Percentiles rank a stretch among this genome's conserved stretches.
These are phyloP conservation scores for Bradypodion ventrale DNA, from an alignment of 2,797 vertebrate genomes.

Conservation along the genomic window DNA sequence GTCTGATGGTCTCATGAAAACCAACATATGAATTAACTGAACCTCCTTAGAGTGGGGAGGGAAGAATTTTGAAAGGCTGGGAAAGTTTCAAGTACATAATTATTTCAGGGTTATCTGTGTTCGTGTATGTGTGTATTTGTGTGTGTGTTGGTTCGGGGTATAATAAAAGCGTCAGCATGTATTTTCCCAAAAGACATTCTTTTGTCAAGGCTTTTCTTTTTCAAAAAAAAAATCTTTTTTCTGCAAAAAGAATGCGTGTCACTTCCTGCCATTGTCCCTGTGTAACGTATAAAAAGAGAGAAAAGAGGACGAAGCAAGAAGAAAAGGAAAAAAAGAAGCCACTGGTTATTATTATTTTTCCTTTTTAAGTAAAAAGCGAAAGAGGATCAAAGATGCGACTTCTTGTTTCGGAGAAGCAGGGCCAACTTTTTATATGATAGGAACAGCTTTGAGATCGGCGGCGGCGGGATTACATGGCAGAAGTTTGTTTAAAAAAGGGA, in stretches of 20 bases:
- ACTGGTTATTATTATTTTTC: constrained; percentile 53
- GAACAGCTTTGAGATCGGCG: constrained; percentile 83
- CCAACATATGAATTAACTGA: constrained; percentile 61
- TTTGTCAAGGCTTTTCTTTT: constrained; percentile 59
- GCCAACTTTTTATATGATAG: constrained; percentile 79
- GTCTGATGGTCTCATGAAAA: constrained; percentile 61
- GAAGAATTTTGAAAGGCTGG: constrained; percentile 69
- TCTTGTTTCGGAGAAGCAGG: constrained; percentile 81
- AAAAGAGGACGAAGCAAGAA: constrained; percentile 19
- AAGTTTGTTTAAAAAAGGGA: constrained; percentile 79
- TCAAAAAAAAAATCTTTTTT: not conserved
- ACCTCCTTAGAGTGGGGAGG: constrained; percentile 64
- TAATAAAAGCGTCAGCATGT: constrained; percentile 74
- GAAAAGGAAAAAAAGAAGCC: constrained; percentile 65
- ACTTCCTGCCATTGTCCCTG: constrained; percentile 63
- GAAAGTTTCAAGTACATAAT: constrained; percentile 74
- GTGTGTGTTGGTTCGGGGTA: constrained; percentile 45
- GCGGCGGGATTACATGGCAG: constrained; percentile 80
- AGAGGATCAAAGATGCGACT: constrained; percentile 73
- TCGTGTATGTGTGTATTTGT: not conserved
- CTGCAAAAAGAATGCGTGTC: constrained; percentile 59
- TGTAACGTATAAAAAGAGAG: constrained; percentile 55
- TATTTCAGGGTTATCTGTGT: too few species aligned
- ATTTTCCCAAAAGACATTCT: constrained; percentile 67
- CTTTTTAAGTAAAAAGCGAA: constrained; percentile 53